A percentile compares a stretch with the other conserved stretches of the same genome.
Conservation (phyloP, 2,113 vertebrate species). For the Cololabis saira region DNA sequence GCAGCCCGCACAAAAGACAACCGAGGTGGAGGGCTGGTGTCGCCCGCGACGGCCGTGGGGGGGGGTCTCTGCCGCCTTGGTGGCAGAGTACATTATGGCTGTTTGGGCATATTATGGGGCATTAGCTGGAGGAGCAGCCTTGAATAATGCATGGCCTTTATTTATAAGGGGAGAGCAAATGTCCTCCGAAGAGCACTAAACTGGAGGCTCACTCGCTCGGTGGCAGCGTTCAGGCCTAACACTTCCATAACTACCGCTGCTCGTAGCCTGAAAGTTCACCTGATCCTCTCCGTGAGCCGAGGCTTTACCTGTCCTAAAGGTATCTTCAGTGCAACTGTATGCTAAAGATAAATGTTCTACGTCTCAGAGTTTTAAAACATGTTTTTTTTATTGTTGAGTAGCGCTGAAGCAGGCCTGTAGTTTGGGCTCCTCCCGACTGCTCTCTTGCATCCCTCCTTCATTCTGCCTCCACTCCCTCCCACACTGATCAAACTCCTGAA, state of each 20-base stretch:
- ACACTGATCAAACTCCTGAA: too few species aligned
- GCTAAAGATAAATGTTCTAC: too few species aligned
- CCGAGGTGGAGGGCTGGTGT: slow-evolving; percentile 12
- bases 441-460: too few species aligned
- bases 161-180: slow-evolving; percentile 70
- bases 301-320: too few species aligned
- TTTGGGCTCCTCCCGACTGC: too few species aligned
- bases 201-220: neutral
- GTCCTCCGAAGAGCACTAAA: slow-evolving; percentile 60
- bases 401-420: neutral
- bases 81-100: slow-evolving; percentile 66
- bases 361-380: too few species aligned
- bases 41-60: neutral
- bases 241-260: neutral
- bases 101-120: slow-evolving; percentile 75
- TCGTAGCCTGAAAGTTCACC: neutral
- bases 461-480: too few species aligned
- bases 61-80: slow-evolving; percentile 60
- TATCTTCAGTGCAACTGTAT: too few species aligned
- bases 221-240: neutral
- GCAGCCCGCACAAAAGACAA: slow-evolving; percentile 32
- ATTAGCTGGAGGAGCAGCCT: slow-evolving; percentile 67
- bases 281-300: neutral
- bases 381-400: too few species aligned
- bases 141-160: slow-evolving; percentile 77